phyloP scores from a whole-genome alignment of 2,797 vertebrate genomes.

The Sebastes nivosus region DNA sequence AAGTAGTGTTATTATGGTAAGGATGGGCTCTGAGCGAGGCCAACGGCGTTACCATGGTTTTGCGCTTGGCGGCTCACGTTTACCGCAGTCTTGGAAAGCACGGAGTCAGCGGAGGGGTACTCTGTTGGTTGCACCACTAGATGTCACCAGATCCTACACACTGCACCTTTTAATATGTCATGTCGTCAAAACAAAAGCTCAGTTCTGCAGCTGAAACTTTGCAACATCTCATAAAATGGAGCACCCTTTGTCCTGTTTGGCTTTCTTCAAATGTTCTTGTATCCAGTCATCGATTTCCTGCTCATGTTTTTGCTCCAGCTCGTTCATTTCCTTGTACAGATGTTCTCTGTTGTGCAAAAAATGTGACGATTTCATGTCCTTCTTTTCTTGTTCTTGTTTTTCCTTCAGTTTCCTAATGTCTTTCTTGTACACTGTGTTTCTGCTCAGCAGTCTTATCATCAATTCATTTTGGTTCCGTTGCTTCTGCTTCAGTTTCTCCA shows the following conservation, averaged over 20 bases:
- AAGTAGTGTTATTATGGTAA: too few relatives aligned
- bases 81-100: too few relatives aligned
- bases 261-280: background rate
- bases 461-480: background rate
- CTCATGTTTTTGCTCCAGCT: background rate
- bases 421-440: background rate
- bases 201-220: background rate
- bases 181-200: background rate
- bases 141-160: too few relatives aligned
- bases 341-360: background rate
- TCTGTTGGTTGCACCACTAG: too few relatives aligned
- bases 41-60: too few relatives aligned
- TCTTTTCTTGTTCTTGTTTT: background rate
- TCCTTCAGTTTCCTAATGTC: background rate
- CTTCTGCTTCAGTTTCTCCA: background rate
- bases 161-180: background rate
- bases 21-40: too few relatives aligned
- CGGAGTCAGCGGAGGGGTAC: too few relatives aligned
- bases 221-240: constrained; percentile 11
- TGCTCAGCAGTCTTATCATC: background rate
- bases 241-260: background rate
- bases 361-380: background rate
- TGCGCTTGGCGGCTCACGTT: too few relatives aligned
- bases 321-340: background rate
- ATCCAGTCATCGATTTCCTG: constrained; percentile 29